Base-by-base conservation (phyloP, 2,113 vertebrate species). In the Syngnathus typhle region DNA sequence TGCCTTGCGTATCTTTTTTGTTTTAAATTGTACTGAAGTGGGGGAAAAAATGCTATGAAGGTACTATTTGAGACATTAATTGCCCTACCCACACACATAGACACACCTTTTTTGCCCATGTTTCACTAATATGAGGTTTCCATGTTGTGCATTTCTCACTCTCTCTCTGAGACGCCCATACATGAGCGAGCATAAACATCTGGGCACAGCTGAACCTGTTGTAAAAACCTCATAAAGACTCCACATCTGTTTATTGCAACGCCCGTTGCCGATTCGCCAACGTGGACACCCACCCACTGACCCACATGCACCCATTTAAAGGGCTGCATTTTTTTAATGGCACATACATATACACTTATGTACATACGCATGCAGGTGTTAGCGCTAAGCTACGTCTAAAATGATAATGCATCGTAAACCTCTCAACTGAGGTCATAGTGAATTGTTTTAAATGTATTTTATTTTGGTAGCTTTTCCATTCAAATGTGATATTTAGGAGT, bases 171-270 rank as follows among this genome's bases (percentile, higher is more conserved):
- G 62, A 23, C 67, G 56, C 62, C 55, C 60, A 60, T 19, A 65
- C 68, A 70, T 41, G n/a, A 32, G 54, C 58, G 41, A 47, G 56
- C 74, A 47, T 65, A 55, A 51, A 44, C 81, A 37, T 60, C 21
- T 37, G 70, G 69, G 72, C 64, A 74, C 63, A 1, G 23, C 76
- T 76, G 72, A 86, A 85, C 83, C 81, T 85, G 84, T 83, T 79
- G 78, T 85, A 82, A 83, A 83, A 80, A 85, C 69, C 81, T 82
- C 81, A 76, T 88, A 88, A 89, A 88, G 76, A 38, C 64, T 72
- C 80, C 47, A 88, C 82, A 87, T 86, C 84, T 88, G 84, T 82
- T 88, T 79, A 83, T 77, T 77, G 67, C 79, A 60, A 82, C 43
- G 62, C 70, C 69, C 61, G 65, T 71, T 73, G 70, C 36, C 18